Evolutionary conservation across 2,888 invertebrate genomes (phyloP), one percentile per base, ranked within the genome.

Genomic region (Chloroclystis v-ata): DNA sequence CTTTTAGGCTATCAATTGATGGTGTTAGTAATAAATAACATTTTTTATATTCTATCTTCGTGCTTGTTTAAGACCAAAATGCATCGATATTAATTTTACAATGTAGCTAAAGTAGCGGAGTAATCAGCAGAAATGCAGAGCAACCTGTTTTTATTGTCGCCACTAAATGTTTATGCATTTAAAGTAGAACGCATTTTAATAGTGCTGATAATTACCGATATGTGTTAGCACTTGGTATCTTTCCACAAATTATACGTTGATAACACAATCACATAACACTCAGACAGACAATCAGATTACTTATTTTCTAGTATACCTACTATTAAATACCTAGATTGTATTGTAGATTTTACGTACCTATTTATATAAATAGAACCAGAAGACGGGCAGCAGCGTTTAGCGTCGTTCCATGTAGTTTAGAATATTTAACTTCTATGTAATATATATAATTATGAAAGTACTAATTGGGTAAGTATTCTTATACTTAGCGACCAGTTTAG

Each of bases 101-200:
- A 35, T 35, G 35, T 35, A 20, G 7, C 11, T 8, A 35, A n/a
- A 26, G 26, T 26, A 26, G 5, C 26, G n/a, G n/a, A 29, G 29
- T 14, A 32, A 33, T 24, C 20, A 16, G 7, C 4, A 11, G 3
- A 20, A 16, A 33, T 20, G 10, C 11, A 20, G 7, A 20, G 10
- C 12, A 33, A 33, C 35, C 35, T 10, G 35, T 35, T 24, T 20
- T 35, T 35, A 35, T 35, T 24, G 35, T 10, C 20, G 35, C 10
- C 10, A 24, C 7, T 20, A 20, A 33, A 10, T 33, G 8, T 35
- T n/a, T 35, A 35, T 20, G 35, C 16, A 9, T 11, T 24, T 10
- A 8, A 24, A 11, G 35, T 35, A 24, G 35, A 35, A 16, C 20
- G 35, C 11, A n/a, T 16, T n/a, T n/a, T 16, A 35, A 35, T 11